Evolutionary conservation across 2,888 invertebrate genomes (phyloP).

Genomic region (Parnassius orleans): DNA sequence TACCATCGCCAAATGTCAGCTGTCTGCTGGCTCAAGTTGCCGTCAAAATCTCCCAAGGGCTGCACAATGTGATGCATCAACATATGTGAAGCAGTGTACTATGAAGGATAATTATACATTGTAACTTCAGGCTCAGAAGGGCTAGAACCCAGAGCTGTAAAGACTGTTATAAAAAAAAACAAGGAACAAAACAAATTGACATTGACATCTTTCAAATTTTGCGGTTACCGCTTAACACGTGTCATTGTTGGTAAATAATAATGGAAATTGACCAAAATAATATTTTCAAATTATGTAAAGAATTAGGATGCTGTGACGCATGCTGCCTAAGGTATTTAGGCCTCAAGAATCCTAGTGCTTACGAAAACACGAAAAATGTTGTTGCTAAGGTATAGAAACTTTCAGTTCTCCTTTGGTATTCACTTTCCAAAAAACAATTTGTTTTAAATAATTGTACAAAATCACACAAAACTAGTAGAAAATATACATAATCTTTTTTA

Average conservation of each 20-base stretch:
- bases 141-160: neutral
- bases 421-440: too few relatives aligned
- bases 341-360: constrained; percentile 78
- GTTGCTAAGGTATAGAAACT: constrained; percentile 59
- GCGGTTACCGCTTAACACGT: constrained; percentile 9
- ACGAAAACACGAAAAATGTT: constrained; percentile 70
- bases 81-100: too few relatives aligned
- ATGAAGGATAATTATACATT: too few relatives aligned
- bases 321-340: constrained; percentile 87
- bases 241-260: constrained; percentile 24
- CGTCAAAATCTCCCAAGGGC: too few relatives aligned
- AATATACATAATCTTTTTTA: too few relatives aligned
- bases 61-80: too few relatives aligned
- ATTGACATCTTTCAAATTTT: constrained; percentile 10
- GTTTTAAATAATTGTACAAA: too few relatives aligned
- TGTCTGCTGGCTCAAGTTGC: too few relatives aligned
- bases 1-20: too few relatives aligned
- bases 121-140: too few relatives aligned
- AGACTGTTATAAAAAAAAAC: neutral
- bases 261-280: constrained; percentile 78
- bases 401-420: too few relatives aligned
- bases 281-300: constrained; percentile 72
- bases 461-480: too few relatives aligned
- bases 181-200: neutral
- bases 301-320: constrained; percentile 83